Conservation (phyloP, 92 coral and sea anemone species). For the Muricea muricata region DNA sequence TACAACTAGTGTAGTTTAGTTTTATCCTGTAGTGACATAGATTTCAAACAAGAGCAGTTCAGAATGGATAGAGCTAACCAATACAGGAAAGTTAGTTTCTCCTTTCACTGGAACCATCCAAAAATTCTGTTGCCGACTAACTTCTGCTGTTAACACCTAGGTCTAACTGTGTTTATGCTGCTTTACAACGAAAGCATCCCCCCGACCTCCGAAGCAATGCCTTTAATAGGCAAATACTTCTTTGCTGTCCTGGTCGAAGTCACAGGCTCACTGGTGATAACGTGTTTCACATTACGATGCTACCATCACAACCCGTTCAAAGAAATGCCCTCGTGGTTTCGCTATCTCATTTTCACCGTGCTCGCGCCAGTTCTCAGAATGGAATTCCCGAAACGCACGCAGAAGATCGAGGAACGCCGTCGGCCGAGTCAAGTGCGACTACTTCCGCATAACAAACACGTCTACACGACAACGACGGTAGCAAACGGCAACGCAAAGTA, state of each 20-base stretch:
- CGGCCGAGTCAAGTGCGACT: conserved; percentile 6
- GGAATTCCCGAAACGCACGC: conserved; percentile 74
- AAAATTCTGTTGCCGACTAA: too few relatives aligned
- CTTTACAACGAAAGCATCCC: conserved; percentile 95
- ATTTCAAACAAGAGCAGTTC: neutral
- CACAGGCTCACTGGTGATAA: conserved; percentile 74
- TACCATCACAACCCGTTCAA: conserved; percentile 87
- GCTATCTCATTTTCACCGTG: conserved; percentile 80
- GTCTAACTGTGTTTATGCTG: conserved; percentile 95
- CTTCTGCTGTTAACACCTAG: too few relatives aligned
- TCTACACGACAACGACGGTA: conserved; percentile 58
- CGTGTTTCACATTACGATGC: conserved; percentile 84
- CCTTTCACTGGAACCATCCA: too few relatives aligned
- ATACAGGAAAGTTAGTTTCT: too few relatives aligned
- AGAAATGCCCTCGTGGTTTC: conserved; percentile 85
- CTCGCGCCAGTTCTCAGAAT: conserved; percentile 87
- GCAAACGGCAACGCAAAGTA: conserved; percentile 48
- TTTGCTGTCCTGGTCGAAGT: conserved; percentile 87
- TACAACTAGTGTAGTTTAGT: too few relatives aligned
- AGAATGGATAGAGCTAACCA: neutral
- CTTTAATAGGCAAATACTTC: conserved; percentile 93
- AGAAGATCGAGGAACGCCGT: conserved; percentile 56
- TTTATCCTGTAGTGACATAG: neutral
- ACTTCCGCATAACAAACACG: conserved; percentile 59
- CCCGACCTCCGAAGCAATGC: conserved; percentile 92